These are phyloP conservation scores for Ptilonorhynchus violaceus DNA, from an alignment of 2,113 vertebrate species.

Conservation along the genomic window DNA sequence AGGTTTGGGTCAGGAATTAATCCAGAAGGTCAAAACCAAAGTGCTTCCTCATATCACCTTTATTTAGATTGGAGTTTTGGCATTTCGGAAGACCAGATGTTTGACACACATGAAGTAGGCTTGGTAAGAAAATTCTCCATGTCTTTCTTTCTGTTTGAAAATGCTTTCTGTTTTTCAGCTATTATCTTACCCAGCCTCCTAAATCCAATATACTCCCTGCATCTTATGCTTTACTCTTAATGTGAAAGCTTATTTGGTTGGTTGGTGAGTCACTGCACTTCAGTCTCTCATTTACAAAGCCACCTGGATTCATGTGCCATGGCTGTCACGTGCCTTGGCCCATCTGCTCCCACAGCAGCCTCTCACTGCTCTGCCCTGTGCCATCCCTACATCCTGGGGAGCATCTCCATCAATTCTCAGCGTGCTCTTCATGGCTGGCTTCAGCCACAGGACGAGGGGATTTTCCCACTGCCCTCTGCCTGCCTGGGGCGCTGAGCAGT, in stretches of 20 bases:
- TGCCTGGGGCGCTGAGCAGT: neutral
- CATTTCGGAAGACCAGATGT: neutral
- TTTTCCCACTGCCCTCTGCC: neutral
- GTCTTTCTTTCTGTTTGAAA: neutral
- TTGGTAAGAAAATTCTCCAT: neutral
- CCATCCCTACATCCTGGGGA: neutral
- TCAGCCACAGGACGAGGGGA: neutral
- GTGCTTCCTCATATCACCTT: neutral
- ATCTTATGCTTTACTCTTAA: neutral
- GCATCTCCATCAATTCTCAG: neutral
- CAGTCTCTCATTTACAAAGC: neutral
- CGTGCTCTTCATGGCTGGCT: neutral
- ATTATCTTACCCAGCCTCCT: neutral
- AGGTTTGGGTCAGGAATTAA: constrained; percentile 33
- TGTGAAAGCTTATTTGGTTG: neutral
- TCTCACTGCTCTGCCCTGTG: neutral
- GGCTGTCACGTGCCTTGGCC: neutral
- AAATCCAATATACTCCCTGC: neutral
- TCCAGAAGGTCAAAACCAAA: constrained; percentile 25
- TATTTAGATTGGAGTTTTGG: neutral
- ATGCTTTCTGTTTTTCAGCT: neutral
- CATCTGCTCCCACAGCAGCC: constrained; percentile 16
- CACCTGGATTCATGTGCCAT: neutral
- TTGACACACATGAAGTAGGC: neutral
- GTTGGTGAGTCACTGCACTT: neutral